These are phyloP conservation scores for Merluccius polli DNA, from an alignment of 2,797 vertebrate genomes.

Conservation along the genomic window DNA sequence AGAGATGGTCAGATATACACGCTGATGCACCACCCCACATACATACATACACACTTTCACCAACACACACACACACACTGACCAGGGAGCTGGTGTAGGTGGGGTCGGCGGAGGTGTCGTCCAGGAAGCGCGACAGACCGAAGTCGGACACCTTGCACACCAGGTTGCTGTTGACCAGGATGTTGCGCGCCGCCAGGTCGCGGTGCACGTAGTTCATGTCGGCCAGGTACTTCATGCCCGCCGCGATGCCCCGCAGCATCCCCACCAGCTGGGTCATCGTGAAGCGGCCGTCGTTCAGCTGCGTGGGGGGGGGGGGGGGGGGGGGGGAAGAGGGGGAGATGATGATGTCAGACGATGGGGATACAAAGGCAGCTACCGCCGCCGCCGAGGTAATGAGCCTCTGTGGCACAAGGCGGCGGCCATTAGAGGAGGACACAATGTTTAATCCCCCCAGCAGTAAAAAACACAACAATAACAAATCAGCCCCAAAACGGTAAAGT, in stretches of 20 bases:
- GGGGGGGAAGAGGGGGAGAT: neutral
- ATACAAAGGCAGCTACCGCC: neutral
- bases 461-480: neutral
- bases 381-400: neutral
- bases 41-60: no score
- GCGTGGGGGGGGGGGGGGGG: conserved; percentile 9
- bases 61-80: conserved; percentile 38
- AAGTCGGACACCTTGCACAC: conserved; percentile 99
- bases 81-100: conserved; percentile 99
- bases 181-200: conserved; percentile 95
- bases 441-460: neutral
- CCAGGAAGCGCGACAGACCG: conserved; percentile 93
- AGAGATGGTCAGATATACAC: conserved; percentile 65
- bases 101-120: conserved; percentile 91
- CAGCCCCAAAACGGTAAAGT: neutral
- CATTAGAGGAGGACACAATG: neutral
- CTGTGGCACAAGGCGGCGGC: neutral
- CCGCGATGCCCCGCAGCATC: conserved; percentile 92
- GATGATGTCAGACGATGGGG: neutral
- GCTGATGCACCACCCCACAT: neutral
- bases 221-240: conserved; percentile 97
- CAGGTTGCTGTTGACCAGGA: conserved; percentile 98
- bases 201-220: conserved; percentile 99
- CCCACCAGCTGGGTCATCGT: conserved; percentile 97
- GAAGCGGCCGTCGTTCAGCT: conserved; percentile 97